Conservation (phyloP, 2,113 vertebrate genomes). For the Hippocampus mohnikei region DNA sequence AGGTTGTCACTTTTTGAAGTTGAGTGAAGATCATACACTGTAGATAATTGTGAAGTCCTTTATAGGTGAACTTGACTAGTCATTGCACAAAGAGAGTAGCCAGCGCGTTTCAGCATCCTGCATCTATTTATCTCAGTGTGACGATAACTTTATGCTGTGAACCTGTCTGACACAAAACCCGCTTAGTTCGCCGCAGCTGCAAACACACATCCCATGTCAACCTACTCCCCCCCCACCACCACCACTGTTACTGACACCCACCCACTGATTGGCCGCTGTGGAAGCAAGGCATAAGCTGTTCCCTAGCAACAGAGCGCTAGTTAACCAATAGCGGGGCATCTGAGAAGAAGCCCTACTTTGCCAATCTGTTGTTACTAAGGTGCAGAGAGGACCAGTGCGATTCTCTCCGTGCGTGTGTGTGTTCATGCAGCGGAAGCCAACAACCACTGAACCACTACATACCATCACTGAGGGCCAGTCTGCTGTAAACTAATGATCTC, state of each 20-base stretch:
- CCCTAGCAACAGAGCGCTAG: conserved; percentile 74
- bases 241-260: conserved; percentile 38
- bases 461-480: neutral
- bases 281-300: conserved; percentile 77
- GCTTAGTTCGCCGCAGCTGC: conserved; percentile 60
- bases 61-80: neutral
- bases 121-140: conserved; percentile 40
- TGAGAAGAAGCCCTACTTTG: conserved; percentile 66
- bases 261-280: conserved; percentile 66
- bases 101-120: conserved; percentile 8
- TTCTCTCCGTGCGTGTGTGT: conserved; percentile 33
- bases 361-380: conserved; percentile 78
- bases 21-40: neutral
- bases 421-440: neutral
- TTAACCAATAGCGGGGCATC: conserved; percentile 70
- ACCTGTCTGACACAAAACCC: conserved; percentile 64
- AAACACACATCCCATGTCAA: conserved; percentile 44
- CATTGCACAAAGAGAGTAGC: conserved; percentile 1
- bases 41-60: neutral
- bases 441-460: neutral
- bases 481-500: neutral
- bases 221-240: conserved; percentile 39
- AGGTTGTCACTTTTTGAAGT: too few species aligned
- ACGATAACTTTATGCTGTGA: conserved; percentile 56
- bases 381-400: conserved; percentile 57